A percentile compares a stretch with the other conserved stretches of the same genome.
These are phyloP conservation scores for Aporophyla lueneburgensis DNA, from an alignment of 2,888 invertebrate genomes.

Conservation along the genomic window DNA sequence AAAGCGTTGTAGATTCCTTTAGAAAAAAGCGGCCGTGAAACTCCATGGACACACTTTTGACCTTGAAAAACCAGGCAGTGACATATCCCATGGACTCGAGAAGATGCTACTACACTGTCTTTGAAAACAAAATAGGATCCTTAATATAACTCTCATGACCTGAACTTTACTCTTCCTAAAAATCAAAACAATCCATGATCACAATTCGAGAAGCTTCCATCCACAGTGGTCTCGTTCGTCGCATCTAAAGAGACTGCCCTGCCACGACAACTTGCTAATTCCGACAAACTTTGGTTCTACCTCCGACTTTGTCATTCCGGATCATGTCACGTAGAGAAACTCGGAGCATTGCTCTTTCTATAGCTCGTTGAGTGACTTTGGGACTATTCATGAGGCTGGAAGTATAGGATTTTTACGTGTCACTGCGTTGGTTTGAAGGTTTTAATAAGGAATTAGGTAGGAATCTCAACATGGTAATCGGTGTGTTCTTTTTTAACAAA, in stretches of 20 bases:
- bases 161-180: not conserved
- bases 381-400: conserved; percentile 42
- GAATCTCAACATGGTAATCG: not conserved
- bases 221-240: conserved; percentile 34
- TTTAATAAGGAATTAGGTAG: conserved; percentile 8
- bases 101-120: not conserved
- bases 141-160: not conserved
- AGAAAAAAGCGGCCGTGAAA: not conserved
- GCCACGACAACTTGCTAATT: conserved; percentile 54
- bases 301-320: conserved; percentile 54
- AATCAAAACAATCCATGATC: conserved; percentile 11
- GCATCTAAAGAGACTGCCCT: conserved; percentile 40
- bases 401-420: conserved; percentile 42
- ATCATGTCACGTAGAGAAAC: conserved; percentile 63
- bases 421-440: conserved; percentile 18
- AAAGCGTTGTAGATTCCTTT: not conserved
- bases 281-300: conserved; percentile 50
- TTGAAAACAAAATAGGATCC: not conserved
- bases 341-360: conserved; percentile 53
- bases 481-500: not conserved
- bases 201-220: conserved; percentile 16
- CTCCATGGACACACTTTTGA: not conserved
- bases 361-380: conserved; percentile 55
- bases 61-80: not conserved
- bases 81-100: not conserved